Conservation (phyloP, 2,113 vertebrate species). For the Albula glossodonta region DNA sequence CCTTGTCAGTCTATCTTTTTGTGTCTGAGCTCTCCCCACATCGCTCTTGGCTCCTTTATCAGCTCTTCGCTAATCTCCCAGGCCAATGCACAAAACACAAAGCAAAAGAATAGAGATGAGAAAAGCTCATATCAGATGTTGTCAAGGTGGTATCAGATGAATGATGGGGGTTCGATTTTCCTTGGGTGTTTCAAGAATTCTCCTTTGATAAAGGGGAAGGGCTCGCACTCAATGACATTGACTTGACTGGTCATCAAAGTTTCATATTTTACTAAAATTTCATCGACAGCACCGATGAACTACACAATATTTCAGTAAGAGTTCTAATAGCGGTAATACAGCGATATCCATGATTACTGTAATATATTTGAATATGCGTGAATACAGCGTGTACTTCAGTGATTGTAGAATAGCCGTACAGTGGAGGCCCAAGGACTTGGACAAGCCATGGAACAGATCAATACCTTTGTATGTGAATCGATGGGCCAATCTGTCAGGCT, state of each 20-base stretch:
- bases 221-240: background rate
- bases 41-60: background rate
- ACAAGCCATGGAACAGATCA: background rate
- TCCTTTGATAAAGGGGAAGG: background rate
- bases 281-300: background rate
- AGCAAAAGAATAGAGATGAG: background rate
- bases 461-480: background rate
- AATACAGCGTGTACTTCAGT: background rate
- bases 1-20: background rate
- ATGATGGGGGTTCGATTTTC: background rate
- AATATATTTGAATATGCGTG: background rate
- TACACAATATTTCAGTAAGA: too few relatives aligned
- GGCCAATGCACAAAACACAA: background rate
- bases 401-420: background rate
- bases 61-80: background rate
- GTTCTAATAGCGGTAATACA: too few relatives aligned
- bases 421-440: background rate
- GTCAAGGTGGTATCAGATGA: background rate
- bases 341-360: background rate
- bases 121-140: background rate
- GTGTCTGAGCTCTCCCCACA: background rate
- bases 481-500: background rate
- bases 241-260: background rate
- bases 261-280: background rate
- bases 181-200: background rate